Base-by-base conservation (phyloP, 2,797 vertebrate species). In the Manis pentadactyla region DNA sequence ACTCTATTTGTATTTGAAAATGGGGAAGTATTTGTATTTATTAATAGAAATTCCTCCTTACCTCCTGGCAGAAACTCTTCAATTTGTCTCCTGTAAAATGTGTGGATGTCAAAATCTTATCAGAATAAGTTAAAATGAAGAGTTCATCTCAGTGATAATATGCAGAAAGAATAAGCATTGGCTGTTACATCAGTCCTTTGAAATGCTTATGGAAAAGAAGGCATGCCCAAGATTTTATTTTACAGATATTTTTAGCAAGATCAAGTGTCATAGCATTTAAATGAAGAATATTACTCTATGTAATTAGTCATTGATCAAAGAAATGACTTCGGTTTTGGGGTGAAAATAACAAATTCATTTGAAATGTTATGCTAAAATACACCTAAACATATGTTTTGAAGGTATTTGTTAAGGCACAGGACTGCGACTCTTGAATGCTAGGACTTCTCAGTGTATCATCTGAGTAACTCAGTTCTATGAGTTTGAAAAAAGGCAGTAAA, bases 121-220 rank as follows among this genome's bases (percentile, higher is more conserved):
- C 87, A 0, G 95, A 97, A 98, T 97, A 89, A 90, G 75, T 96
- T 85, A 63, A 95, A 96, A 97, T 98, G 95, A 98, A 98, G 98
- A 98, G 97, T 96, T 98, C 91, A 98, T 98, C 92, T 97, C 97
- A 97, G 97, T 97, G 96, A 97, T 98, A 98, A 98, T 97, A 95
- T 91, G 8, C 86, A 95, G 93, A 90, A 97, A 95, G 42, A 97
- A 96, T 55, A 49, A 42, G 69, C 79, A 75, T 96, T 98, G 92
- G 96, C 92, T 97, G 93, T 94, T 97, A 88, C 71, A 97, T 94
- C 7, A 90, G 92, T 90, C 85, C 93, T 97, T 98, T 93, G 92
- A 98, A 97, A 90, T 74, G 75, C 92, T 98, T 97, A 95, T 97
- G 89, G 98, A 57, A 78, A 95, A n/a, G 5, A 59, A 93, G 39